Percentiles rank a stretch among this genome's conserved stretches.
These are phyloP conservation scores for Dryomyza anilis DNA, from an alignment of 2,888 invertebrate species.

Conservation along the genomic window DNA sequence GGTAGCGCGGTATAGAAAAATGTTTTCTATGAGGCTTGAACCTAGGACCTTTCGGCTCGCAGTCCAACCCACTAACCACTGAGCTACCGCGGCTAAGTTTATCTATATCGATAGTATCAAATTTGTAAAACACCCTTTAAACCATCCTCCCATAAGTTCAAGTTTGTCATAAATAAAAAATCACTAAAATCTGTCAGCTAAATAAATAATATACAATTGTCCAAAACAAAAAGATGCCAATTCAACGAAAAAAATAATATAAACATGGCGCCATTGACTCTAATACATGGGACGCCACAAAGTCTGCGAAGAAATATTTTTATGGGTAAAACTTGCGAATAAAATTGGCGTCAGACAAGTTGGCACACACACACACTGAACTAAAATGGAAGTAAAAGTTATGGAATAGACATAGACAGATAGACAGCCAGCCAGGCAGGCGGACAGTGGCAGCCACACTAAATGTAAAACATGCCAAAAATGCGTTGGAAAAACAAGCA, in stretches of 20 bases:
- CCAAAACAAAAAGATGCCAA: background rate
- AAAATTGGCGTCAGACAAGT: conserved; percentile 55
- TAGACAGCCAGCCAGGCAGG: background rate
- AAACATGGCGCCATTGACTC: conserved; percentile 50
- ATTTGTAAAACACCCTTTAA: too few relatives aligned
- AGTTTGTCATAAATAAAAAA: too few relatives aligned
- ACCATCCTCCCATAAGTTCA: too few relatives aligned
- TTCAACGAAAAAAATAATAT: conserved; percentile 15
- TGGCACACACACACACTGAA: conserved; percentile 29
- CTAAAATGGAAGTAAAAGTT: background rate
- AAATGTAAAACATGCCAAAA: background rate
- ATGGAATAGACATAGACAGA: background rate
- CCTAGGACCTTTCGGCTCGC: too few relatives aligned
- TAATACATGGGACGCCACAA: conserved; percentile 54
- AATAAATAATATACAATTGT: background rate
- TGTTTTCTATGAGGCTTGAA: too few relatives aligned
- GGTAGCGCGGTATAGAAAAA: too few relatives aligned
- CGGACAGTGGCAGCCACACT: background rate
- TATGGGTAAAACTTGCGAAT: conserved; percentile 32
- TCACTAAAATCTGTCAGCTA: too few relatives aligned
- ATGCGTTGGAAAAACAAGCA: background rate
- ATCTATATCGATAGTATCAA: too few relatives aligned
- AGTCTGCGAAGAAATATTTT: conserved; percentile 43
- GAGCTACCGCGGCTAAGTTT: too few relatives aligned
- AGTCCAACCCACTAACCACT: too few relatives aligned